Evolutionary conservation across 2,888 invertebrate genomes (phyloP).

Genomic region (Elegia similella): DNA sequence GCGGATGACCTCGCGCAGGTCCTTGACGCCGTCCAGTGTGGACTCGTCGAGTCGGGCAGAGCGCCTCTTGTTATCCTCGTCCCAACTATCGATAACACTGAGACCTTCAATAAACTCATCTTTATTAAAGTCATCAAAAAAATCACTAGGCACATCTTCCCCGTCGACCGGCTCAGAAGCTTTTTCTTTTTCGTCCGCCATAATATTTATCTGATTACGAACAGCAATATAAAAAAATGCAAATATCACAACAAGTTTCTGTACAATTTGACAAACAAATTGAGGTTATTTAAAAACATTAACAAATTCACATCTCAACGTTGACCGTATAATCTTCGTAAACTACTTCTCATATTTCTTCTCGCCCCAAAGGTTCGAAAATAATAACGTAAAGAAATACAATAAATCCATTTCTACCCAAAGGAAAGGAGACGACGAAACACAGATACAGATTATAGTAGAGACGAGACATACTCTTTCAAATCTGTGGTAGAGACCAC

Average conservation of each 20-base stretch:
- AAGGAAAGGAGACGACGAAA: too few relatives aligned
- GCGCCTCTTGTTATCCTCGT: conserved; percentile 36
- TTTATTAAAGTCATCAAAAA: conserved; percentile 72
- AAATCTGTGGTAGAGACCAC: too few relatives aligned
- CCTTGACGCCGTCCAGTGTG: conserved; percentile 47
- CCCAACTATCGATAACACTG: conserved; percentile 74
- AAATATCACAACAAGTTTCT: neutral
- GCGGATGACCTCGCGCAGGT: conserved; percentile 55
- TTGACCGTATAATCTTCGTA: neutral
- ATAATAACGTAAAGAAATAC: too few relatives aligned
- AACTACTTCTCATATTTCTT: neutral
- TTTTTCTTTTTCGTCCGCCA: conserved; percentile 10
- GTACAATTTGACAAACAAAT: neutral
- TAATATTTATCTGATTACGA: neutral
- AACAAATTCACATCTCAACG: neutral
- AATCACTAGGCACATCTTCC: conserved; percentile 74
- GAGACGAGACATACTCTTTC: too few relatives aligned
- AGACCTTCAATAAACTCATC: conserved; percentile 74
- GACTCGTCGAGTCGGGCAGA: conserved; percentile 39
- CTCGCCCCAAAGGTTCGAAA: too few relatives aligned
- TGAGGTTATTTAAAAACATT: neutral
- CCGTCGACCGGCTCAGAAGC: conserved; percentile 43
- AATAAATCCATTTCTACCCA: too few relatives aligned
- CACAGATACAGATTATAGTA: too few relatives aligned
- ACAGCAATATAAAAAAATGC: neutral